Evolutionary conservation across 2,113 vertebrate species (phyloP).

Genomic region (Butorides virescens): DNA sequence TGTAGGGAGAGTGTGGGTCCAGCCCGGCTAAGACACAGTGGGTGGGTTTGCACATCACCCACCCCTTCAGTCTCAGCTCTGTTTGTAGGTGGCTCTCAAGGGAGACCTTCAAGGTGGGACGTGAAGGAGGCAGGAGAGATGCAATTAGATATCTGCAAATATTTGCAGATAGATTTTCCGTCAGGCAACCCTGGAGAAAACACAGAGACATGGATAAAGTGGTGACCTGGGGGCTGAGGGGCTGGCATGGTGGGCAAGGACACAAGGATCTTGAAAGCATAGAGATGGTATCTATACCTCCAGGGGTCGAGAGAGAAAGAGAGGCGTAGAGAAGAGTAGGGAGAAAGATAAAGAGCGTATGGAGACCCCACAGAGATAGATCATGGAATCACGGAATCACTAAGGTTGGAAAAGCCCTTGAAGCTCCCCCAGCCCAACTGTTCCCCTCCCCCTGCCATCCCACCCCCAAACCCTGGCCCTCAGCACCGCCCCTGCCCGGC

Average conservation of each 20-base stretch:
- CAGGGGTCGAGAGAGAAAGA: neutral
- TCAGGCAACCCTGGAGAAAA: neutral
- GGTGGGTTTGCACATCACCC: neutral
- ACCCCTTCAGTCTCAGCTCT: neutral
- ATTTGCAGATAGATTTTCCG: neutral
- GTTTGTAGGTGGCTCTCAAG: neutral
- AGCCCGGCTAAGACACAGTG: neutral
- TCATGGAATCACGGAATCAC: too few relatives aligned
- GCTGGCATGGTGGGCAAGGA: neutral
- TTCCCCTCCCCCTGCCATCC: too few relatives aligned
- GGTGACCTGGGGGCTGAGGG: neutral
- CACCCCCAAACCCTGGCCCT: too few relatives aligned
- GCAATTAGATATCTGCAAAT: neutral
- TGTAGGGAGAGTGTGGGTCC: neutral
- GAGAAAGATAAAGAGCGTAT: neutral
- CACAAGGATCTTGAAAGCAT: neutral
- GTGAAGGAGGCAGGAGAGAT: neutral
- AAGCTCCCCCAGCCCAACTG: too few relatives aligned
- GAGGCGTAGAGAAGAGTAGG: neutral
- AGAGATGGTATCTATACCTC: neutral
- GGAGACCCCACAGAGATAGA: neutral
- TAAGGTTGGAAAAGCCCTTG: too few relatives aligned
- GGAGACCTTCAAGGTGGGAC: neutral
- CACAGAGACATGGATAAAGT: fast-evolving
- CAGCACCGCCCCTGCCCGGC: too few relatives aligned